Evolutionary conservation across 53 echinoderm and acorn worm genomes (phyloP), one percentile per base, ranked within the genome.

Genomic region (Luidia sarsii): DNA sequence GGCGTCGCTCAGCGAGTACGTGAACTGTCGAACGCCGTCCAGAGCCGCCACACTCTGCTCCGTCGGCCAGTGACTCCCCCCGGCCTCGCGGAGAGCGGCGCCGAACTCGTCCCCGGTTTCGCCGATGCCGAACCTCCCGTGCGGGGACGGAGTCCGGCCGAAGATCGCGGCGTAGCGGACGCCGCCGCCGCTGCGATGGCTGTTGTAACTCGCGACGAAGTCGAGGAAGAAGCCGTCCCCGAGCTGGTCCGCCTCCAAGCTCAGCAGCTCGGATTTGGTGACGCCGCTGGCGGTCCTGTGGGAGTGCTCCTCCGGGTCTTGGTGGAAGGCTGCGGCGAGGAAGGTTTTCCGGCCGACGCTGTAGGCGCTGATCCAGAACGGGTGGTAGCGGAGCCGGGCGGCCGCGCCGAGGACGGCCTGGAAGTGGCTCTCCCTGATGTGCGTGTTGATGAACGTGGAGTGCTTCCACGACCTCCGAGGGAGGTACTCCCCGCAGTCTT

Each of bases 291-390:
- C 18, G 8, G 48, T 23, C 45, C n/a, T 25, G 20, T 60, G 21
- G 0, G 45, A 11, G 43, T 46, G 59, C 4, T 60, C 77, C 4
- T 60, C 77, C 1, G 79, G 50, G 15, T 63, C 45, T 62, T 64
- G 61, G 35, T 64, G 16, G 6, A 85, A 56, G 14, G 91, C 75
- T 20, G 83, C 70, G 24, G 84, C 82, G 27, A 99, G 65, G 65
- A 68, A 83, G 15, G 91, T 88, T 61, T 91, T 89, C 7, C 57
- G 70, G 20, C 84, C 39, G 22, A 87, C 60, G 35, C 57, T 48
- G 72, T 87, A 94, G 2, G 88, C 75, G 57, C 71, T 87, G 18
- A 99, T 99, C 94, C 94, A 99, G 20, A 56, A 62, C 2, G 99
- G 94, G 56, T 72, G 46, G 64, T 75, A 91, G 20, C 39, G 38